Evolutionary conservation across 2,888 invertebrate genomes (phyloP), one percentile per base, ranked within the genome.

Genomic region (Oscheius sp.): DNA sequence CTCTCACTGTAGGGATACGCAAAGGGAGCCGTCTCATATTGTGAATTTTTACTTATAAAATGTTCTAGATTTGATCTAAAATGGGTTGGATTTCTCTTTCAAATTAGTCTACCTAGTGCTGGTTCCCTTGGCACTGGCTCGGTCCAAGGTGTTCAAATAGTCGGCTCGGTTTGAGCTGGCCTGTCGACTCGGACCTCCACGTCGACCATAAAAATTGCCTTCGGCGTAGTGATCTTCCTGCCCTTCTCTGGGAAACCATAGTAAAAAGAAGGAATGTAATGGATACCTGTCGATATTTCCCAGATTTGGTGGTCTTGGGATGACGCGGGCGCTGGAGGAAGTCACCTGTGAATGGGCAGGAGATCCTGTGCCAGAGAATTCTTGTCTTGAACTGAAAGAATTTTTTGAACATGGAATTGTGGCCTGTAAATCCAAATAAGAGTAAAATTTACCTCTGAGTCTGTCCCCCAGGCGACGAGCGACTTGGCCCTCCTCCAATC

Each of bases 1-100:
- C 73, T 29, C 41, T 81, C 81, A 21, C 76, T 35, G 73, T 72
- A 27, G 13, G 35, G 29, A 52, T 52, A 66, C 16, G 25, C 16
- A 29, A 52, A 45, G 41, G 58, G 64, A 43, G 73, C 73, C 25
- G 75, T 74, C 25, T 76, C 74, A 16, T 77, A 76, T 12, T 76
- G 59, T 1, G 80, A 75, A 35, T 74, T 73, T 0, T 74, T 75
- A 53, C 74, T 75, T 0, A 78, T 76, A 2, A 80, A 74, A 55
- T 76, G 76, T 35, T 80, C 78, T 27, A 76, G 73, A 12, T 78
- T 43, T 35, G 80, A 80, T 69, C 78, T 78, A 49, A 21, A 71
- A 45, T 13, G 21, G 2, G 7, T 41, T 18, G 35, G 35, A 6
- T 45, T 45, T 43, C 16, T 46, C 43, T 43, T 2, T 58, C 3